Base-by-base conservation (phyloP, 2,113 vertebrate genomes). In the Alces alces region DNA sequence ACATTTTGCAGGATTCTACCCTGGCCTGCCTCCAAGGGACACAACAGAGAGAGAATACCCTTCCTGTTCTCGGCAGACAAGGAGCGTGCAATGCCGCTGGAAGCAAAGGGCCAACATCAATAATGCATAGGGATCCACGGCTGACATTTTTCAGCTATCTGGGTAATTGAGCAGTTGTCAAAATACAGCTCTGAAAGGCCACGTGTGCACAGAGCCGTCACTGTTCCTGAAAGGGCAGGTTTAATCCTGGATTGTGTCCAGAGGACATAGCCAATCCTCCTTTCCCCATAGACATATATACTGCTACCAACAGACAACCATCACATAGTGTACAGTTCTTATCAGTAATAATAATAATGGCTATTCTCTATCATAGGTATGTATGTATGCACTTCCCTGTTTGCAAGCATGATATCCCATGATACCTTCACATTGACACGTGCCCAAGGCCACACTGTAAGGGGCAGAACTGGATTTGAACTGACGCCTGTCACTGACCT, bases 21-120 rank as follows among this genome's bases (percentile, higher is more conserved):
- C 97, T 97, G 91, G 61, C 83, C 93, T 66, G 1, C 54, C 39
- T 95, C 91, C 95, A 95, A 92, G 47, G 86, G 43, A 92, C 88
- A 61, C 30, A 54, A 70, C 70, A 89, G 12, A 76, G 64, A 50
- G 57, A 91, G 60, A 97, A 91, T 33, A 91, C 27, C 92, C 78
- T 82, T 98, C 84, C 97, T 98, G 66, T 93, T 97, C 95, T 96
- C 58, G 14, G 2, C 3, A 84, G 94, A 85, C 91, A 96, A 95
- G 19, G 86, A 36, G 55, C 61, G 10, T 13, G 39, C 61, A 58
- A 96, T 79, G 85, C 88, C 1, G 0, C n/a, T 43, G 55, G 89
- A 93, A 96, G 91, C 0, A 4, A 93, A 89, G 3, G 14, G 54
- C 57, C 86, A 84, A 30, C 73, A 95, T 73, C 96, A 96, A 97